Conservation (phyloP, 2,888 invertebrate species). For the Heliconius ismenius region DNA sequence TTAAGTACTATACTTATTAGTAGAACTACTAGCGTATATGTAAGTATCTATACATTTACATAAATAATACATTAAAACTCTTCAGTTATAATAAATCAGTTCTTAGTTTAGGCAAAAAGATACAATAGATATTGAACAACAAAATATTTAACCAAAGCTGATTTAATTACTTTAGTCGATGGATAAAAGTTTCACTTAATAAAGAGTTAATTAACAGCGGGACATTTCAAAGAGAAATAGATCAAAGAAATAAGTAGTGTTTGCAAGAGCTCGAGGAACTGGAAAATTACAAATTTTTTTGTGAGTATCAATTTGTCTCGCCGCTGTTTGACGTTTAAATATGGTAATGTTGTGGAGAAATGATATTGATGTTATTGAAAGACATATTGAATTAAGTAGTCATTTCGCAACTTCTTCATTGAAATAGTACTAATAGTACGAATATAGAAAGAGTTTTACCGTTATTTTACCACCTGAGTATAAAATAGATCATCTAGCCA, state of each 20-base stretch:
- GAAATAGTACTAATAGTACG: not conserved
- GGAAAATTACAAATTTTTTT: conserved; percentile 13
- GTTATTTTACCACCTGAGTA: not conserved
- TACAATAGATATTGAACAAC: conserved; percentile 10
- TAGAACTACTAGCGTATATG: too few relatives aligned
- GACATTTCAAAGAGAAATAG: conserved; percentile 34
- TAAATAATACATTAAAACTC: too few relatives aligned
- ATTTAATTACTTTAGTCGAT: conserved; percentile 34
- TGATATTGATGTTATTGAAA: not conserved
- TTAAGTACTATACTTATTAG: too few relatives aligned
- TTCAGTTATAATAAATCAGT: too few relatives aligned
- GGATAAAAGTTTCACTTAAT: conserved; percentile 31
- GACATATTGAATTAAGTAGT: not conserved
- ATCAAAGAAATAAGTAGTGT: conserved; percentile 36
- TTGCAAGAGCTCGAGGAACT: conserved; percentile 3
- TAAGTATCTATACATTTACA: too few relatives aligned
- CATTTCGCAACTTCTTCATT: not conserved
- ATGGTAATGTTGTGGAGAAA: not conserved
- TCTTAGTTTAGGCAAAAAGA: too few relatives aligned
- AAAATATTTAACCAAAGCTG: conserved; percentile 18
- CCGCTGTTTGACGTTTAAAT: not conserved
- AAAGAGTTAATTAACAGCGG: conserved; percentile 32
- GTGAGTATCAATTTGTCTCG: not conserved
- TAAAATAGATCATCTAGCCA: not conserved
- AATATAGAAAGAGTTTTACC: not conserved